Percentiles rank a stretch among this genome's conserved stretches.
phyloP scores from a whole-genome alignment of 53 echinoderm and acorn worm genomes.

The Hippasteria phrygiana region DNA sequence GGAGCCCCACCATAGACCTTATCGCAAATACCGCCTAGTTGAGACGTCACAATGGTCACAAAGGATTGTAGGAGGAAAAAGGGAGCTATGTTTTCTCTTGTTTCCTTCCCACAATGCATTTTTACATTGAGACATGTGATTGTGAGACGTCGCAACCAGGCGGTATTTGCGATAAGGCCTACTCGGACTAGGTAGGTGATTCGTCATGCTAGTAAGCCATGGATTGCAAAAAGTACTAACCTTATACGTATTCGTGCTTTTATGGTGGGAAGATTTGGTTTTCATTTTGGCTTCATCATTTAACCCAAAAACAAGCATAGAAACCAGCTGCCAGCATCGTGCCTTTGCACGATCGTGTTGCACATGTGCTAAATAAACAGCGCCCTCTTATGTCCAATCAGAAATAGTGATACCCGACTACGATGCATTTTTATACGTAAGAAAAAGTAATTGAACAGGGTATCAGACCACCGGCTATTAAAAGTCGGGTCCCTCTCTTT shows the following conservation, averaged over 20 bases:
- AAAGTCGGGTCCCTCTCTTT: neutral
- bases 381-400: neutral
- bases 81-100: no score
- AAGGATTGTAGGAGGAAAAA: no score
- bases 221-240: neutral
- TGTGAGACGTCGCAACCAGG: neutral
- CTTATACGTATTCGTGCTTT: conserved; percentile 49
- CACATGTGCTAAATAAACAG: neutral
- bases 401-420: conserved; percentile 1
- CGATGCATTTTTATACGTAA: neutral
- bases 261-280: conserved; percentile 44
- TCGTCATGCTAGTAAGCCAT: neutral
- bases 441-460: neutral
- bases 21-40: no score
- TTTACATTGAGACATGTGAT: no score
- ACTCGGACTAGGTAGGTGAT: neutral
- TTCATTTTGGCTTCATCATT: conserved; percentile 43
- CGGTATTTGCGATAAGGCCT: neutral
- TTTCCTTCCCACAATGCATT: no score
- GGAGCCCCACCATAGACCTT: no score
- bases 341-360: neutral
- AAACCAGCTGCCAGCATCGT: neutral
- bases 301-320: neutral
- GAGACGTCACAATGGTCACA: no score
- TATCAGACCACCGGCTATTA: neutral